These are phyloP conservation scores for Procambarus virginalis DNA, from an alignment of 1,140 invertebrate species.

Conservation along the genomic window DNA sequence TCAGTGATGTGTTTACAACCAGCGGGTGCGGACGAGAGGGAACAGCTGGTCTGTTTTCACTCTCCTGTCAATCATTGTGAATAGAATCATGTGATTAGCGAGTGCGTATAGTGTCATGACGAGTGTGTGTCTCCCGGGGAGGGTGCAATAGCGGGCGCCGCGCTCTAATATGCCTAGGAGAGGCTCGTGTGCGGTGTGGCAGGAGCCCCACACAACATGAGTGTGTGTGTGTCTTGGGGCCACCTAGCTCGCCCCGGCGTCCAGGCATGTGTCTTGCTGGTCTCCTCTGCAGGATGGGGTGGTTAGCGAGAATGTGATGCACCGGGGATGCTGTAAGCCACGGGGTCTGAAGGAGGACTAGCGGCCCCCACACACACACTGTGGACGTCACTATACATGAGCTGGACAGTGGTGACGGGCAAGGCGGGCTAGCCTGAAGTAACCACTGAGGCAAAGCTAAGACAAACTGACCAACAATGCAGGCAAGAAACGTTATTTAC, in stretches of 20 bases:
- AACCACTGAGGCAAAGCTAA: background rate
- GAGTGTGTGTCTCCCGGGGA: background rate
- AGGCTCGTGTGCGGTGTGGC: background rate
- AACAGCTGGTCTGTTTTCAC: conserved; percentile 7
- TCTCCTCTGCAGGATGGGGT: background rate
- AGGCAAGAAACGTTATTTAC: conserved; percentile 94
- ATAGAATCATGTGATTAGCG: background rate
- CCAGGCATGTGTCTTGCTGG: background rate
- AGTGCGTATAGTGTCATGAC: background rate
- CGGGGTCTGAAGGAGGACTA: background rate
- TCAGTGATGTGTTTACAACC: conserved; percentile 48
- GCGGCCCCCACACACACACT: background rate
- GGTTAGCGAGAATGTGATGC: background rate
- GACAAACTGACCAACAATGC: conserved; percentile 78
- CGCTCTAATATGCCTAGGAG: background rate
- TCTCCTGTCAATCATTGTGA: conserved; percentile 11
- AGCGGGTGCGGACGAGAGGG: background rate
- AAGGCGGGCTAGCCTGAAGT: background rate
- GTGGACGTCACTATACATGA: background rate
- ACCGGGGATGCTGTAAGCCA: background rate
- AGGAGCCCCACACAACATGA: conserved; percentile 40
- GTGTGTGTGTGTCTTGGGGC: conserved; percentile 12
- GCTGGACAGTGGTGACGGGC: background rate
- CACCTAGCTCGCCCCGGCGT: background rate
- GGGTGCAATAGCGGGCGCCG: background rate